A percentile compares a stretch with the other conserved stretches of the same genome.
Conservation (phyloP, 2,113 vertebrate species). For the Felis chaus region DNA sequence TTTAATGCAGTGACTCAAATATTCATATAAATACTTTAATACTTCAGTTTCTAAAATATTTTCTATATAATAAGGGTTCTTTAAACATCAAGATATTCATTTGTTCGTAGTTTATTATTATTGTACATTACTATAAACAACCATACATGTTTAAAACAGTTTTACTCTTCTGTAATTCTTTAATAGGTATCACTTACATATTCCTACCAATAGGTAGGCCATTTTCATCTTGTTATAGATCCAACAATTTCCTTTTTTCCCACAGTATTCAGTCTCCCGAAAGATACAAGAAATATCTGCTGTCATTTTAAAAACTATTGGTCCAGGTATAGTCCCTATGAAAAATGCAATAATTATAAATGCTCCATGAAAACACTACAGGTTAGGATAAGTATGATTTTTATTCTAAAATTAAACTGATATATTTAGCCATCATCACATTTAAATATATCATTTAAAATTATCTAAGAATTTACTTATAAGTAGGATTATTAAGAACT, state of each 20-base stretch:
- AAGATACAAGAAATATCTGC: slow-evolving; percentile 14
- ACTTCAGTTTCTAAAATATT: not conserved
- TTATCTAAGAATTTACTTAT: not conserved
- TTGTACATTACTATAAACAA: not conserved
- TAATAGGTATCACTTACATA: slow-evolving; percentile 65
- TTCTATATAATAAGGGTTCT: not conserved
- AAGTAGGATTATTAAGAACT: not conserved
- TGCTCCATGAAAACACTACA: slow-evolving; percentile 18
- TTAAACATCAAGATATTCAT: not conserved
- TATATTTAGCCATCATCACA: not conserved
- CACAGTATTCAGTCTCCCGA: not conserved
- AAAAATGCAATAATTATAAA: slow-evolving; percentile 22
- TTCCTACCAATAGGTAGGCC: not conserved
- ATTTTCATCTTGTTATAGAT: slow-evolving; percentile 51
- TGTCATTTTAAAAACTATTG: not conserved
- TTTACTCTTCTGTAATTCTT: slow-evolving; percentile 7
- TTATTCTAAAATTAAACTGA: not conserved
- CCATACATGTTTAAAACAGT: not conserved
- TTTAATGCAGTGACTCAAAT: not conserved
- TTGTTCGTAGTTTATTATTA: slow-evolving; percentile 4
- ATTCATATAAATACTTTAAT: not conserved
- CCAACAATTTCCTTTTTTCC: not conserved
- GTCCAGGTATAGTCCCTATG: slow-evolving; percentile 61
- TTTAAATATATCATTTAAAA: not conserved
- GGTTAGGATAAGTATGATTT: not conserved